These are phyloP conservation scores for Agrotis segetum DNA, from an alignment of 2,888 invertebrate species.

Conservation along the genomic window DNA sequence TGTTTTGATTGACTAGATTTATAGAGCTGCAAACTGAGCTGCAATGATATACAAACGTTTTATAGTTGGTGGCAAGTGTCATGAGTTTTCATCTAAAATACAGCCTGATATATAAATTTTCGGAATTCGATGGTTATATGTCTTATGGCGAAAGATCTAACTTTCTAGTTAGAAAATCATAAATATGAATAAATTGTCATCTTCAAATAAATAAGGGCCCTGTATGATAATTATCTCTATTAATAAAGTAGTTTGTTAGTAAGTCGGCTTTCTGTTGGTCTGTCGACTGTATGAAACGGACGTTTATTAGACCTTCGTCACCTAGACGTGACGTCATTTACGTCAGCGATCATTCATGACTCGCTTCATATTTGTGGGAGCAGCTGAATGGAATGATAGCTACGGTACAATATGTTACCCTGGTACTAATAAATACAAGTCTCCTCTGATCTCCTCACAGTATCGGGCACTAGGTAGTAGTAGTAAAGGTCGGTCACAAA, in stretches of 20 bases:
- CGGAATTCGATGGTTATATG: neutral
- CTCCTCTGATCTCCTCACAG: no score
- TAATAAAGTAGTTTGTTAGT: conserved; percentile 13
- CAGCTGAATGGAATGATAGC: neutral
- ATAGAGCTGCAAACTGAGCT: no score
- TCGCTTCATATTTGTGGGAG: neutral
- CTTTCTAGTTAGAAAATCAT: neutral
- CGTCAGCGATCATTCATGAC: conserved; percentile 27
- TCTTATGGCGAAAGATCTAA: neutral
- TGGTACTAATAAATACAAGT: neutral
- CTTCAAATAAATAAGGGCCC: neutral
- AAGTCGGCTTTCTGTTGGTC: neutral
- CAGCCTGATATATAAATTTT: neutral
- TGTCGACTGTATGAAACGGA: conserved; percentile 16
- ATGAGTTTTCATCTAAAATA: neutral
- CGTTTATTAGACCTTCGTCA: conserved; percentile 47
- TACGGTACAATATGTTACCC: neutral
- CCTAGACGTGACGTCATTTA: conserved; percentile 24
- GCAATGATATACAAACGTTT: neutral
- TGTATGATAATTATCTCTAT: neutral
- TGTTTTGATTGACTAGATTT: neutral
- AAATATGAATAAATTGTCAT: neutral
- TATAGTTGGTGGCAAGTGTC: neutral
- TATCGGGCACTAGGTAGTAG: no score
- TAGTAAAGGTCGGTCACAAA: no score